Percentiles rank a stretch among this genome's conserved stretches.
These are phyloP conservation scores for Pseudobourletiella spinata DNA, from an alignment of 1,140 invertebrate genomes.

Conservation along the genomic window DNA sequence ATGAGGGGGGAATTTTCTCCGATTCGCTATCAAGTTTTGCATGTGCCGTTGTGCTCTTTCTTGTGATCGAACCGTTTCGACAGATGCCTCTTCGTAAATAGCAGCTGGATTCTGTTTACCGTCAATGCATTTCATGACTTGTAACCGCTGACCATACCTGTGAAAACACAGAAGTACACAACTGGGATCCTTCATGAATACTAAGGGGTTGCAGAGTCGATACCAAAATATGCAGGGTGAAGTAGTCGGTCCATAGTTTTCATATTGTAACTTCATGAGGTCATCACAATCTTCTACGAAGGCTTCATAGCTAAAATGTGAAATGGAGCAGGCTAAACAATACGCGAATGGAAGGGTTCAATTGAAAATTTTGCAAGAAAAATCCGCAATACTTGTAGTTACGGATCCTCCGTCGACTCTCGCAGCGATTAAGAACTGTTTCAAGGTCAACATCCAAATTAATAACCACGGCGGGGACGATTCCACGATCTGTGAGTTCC, in stretches of 20 bases:
- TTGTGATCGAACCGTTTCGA: too few relatives aligned
- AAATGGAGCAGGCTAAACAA: too few relatives aligned
- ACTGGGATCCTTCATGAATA: too few relatives aligned
- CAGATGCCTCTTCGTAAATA: too few relatives aligned
- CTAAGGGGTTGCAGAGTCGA: too few relatives aligned
- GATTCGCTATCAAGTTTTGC: too few relatives aligned
- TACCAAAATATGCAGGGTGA: conserved; percentile 1
- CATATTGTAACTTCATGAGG: background rate
- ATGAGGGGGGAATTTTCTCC: too few relatives aligned
- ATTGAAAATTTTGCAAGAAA: background rate
- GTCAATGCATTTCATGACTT: too few relatives aligned
- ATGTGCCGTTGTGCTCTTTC: too few relatives aligned
- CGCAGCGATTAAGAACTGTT: background rate
- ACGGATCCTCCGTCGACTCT: background rate
- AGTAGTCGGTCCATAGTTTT: background rate
- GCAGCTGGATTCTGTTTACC: too few relatives aligned
- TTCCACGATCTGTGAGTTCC: conserved; percentile 21
- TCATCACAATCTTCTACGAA: background rate
- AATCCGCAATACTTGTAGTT: background rate
- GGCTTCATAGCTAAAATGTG: background rate
- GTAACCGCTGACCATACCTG: too few relatives aligned
- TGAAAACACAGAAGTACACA: too few relatives aligned
- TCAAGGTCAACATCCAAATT: conserved; percentile 19
- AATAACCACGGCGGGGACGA: conserved; percentile 17
- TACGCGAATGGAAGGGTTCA: background rate